Evolutionary conservation across 1,140 invertebrate species (phyloP).

Genomic region (Neoseiulus cucumeris): DNA sequence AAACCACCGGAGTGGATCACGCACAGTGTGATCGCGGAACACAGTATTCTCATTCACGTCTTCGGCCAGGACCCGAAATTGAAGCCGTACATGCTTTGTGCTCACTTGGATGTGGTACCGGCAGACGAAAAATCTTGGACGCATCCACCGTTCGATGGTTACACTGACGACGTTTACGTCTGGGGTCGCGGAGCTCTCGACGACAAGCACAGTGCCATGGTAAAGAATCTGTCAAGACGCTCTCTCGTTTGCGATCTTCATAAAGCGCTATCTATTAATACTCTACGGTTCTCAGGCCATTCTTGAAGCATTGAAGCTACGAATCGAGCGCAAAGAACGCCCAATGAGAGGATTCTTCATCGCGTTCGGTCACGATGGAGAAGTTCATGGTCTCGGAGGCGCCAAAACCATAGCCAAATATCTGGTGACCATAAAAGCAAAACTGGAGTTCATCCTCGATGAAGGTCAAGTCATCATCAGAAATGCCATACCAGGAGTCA

Average conservation of each 20-base stretch:
- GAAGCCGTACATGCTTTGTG: conserved; percentile 33
- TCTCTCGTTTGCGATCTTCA: too few species aligned
- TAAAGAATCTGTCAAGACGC: conserved; percentile 17
- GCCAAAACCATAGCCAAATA: conserved; percentile 27
- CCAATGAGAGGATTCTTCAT: conserved; percentile 34
- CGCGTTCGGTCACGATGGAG: conserved; percentile 42
- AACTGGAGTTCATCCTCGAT: conserved; percentile 35
- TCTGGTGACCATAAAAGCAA: conserved; percentile 26
- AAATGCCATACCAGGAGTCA: conserved; percentile 28
- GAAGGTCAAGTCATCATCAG: conserved; percentile 33
- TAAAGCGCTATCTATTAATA: too few species aligned
- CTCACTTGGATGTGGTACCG: conserved; percentile 40
- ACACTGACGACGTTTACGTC: conserved; percentile 31
- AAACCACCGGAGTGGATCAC: background rate
- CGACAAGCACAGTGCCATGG: conserved; percentile 35
- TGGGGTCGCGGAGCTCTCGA: conserved; percentile 38
- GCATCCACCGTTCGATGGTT: conserved; percentile 32
- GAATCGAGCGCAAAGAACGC: conserved; percentile 27
- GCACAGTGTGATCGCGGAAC: conserved; percentile 27
- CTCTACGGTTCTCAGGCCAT: conserved; percentile 30
- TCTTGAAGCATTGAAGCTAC: conserved; percentile 34
- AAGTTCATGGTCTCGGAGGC: conserved; percentile 33
- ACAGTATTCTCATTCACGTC: conserved; percentile 33
- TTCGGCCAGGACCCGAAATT: conserved; percentile 25
- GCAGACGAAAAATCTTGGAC: conserved; percentile 31